Evolutionary conservation across 2,113 vertebrate genomes (phyloP), one percentile per base, ranked within the genome.

Genomic region (Bucco capensis): DNA sequence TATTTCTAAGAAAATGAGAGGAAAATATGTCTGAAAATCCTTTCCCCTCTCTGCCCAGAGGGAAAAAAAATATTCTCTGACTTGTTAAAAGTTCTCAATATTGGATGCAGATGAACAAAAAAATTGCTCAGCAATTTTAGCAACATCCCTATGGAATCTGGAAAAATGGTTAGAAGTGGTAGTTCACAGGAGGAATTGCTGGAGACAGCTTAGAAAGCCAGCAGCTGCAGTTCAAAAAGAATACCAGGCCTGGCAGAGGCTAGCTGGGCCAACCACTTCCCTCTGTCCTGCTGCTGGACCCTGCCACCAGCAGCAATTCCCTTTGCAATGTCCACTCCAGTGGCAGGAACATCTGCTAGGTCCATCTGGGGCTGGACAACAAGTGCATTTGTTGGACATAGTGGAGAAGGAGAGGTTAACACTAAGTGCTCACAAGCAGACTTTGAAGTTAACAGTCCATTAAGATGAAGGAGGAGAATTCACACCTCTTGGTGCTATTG

Each of bases 61-160:
- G 6, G 14, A 16, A n/a, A 46, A 56, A 16, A 47, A 79, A 13
- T 42, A 79, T 31, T 81, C 60, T 44, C 28, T 4, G 1, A 65
- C 51, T 83, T 73, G 31, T 51, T 80, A 30, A 76, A n/a, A 77
- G 35, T 83, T 83, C 42, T 50, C 69, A 74, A 10, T 80, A 83
- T 77, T 91, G 76, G 69, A 83, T 69, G 51, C 79, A 90, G 85
- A 88, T 60, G 60, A 95, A n/a, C 28, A 83, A 83, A 42, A n/a
- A 77, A 92, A 54, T 70, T 76, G 74, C 62, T 77, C 50, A 83
- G 67, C 67, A 83, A 74, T 89, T 94, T 88, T 64, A 81, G 75
- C 42, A 86, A 51, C 88, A 77, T 49, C 51, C 64, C 44, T 61
- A 25, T 28, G 44, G 83, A 86, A 74, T 37, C 40, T 58, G 31